These are phyloP conservation scores for Tetanocera ferruginea DNA, from an alignment of 2,888 invertebrate species.

Conservation along the genomic window DNA sequence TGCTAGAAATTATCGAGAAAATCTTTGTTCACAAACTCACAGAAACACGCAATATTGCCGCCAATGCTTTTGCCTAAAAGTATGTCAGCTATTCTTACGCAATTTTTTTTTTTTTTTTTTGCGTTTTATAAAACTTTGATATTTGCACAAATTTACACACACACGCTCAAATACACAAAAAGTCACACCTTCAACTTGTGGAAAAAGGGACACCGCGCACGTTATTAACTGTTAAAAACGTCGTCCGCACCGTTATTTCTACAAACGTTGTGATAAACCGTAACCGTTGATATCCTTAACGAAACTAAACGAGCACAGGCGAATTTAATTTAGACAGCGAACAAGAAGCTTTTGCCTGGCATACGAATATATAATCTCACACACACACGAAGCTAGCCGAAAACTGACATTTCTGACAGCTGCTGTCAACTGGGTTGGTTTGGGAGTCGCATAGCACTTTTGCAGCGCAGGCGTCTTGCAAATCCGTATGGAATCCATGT, in stretches of 20 bases:
- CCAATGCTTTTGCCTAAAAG: constrained; percentile 25
- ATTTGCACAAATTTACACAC: neutral
- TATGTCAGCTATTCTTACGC: constrained; percentile 27
- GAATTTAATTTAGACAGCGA: constrained; percentile 44
- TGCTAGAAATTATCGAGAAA: too few relatives aligned
- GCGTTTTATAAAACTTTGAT: neutral
- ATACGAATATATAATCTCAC: constrained; percentile 5
- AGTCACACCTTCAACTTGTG: neutral
- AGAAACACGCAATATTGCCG: neutral
- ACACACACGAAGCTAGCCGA: constrained; percentile 34
- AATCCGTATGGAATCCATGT: neutral
- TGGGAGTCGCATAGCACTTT: neutral
- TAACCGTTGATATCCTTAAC: constrained; percentile 54
- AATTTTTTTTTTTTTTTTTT: constrained; percentile 9
- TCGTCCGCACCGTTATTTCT: neutral
- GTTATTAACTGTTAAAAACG: constrained; percentile 4
- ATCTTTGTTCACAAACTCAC: too few relatives aligned
- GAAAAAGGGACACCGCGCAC: constrained; percentile 6
- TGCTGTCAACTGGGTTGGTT: neutral
- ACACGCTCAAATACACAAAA: neutral
- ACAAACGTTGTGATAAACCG: constrained; percentile 44
- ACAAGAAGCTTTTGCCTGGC: constrained; percentile 30
- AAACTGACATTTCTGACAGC: constrained; percentile 40
- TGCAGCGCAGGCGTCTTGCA: neutral
- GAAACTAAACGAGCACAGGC: constrained; percentile 55